Evolutionary conservation across 1,140 invertebrate species (phyloP).

Genomic region (silkworm (Bombyx mori)): DNA sequence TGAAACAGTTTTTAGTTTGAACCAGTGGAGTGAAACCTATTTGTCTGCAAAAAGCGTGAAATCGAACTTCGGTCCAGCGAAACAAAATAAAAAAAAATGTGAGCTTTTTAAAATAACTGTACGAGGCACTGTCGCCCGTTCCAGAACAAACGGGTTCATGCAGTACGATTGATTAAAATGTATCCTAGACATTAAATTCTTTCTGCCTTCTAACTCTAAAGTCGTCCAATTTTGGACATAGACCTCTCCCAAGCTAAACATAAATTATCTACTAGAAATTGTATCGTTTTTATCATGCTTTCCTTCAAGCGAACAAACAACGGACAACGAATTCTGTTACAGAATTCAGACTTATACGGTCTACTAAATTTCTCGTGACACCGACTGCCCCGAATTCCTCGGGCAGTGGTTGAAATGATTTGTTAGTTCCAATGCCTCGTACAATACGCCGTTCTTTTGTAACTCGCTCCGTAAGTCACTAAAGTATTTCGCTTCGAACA

Average conservation of each 20-base stretch:
- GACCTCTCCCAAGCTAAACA: no score
- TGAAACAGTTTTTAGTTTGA: background rate
- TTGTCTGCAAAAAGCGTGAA: constrained; percentile 18
- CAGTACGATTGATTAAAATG: no score
- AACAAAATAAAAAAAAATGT: background rate
- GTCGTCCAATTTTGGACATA: no score
- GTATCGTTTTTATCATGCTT: background rate
- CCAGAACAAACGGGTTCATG: no score
- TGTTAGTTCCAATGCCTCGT: constrained; percentile 35
- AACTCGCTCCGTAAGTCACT: constrained; percentile 51
- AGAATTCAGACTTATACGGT: background rate
- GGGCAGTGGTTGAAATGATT: constrained; percentile 42
- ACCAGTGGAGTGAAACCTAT: constrained; percentile 18
- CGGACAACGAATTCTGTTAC: background rate
- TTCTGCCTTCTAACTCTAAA: no score
- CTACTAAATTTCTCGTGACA: constrained; percentile 20
- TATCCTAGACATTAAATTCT: no score
- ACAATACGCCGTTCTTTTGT: constrained; percentile 52
- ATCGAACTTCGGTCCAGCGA: constrained; percentile 3
- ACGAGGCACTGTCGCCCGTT: constrained; percentile 10
- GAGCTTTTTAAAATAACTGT: constrained; percentile 12
- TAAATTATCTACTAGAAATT: no score
- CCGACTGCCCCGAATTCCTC: constrained; percentile 26
- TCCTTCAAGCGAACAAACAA: constrained; percentile 4
- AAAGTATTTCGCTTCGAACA: constrained; percentile 52